Evolutionary conservation across 2,113 vertebrate species (phyloP).

Genomic region (Halcyon senegalensis): DNA sequence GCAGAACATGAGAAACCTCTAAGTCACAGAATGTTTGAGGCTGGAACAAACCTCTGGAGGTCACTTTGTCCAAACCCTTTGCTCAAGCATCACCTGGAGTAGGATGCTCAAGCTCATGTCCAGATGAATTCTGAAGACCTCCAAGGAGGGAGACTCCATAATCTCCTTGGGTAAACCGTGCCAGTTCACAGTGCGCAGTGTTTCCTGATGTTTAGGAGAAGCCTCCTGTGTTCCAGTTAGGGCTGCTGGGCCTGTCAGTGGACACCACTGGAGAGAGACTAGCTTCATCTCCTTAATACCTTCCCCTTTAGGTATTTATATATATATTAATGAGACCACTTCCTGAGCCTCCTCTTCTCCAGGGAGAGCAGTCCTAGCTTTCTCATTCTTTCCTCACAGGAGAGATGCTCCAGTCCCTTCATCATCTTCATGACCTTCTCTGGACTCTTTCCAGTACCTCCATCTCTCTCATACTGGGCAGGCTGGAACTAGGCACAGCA

Average conservation of each 20-base stretch:
- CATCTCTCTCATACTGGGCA: neutral
- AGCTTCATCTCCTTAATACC: neutral
- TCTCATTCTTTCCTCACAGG: neutral
- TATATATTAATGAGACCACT: neutral
- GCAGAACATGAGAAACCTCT: neutral
- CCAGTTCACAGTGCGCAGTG: neutral
- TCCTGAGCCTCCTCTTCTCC: neutral
- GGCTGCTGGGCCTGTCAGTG: neutral
- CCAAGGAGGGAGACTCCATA: neutral
- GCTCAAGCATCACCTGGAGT: neutral
- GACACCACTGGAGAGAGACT: neutral
- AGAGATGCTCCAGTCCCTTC: neutral
- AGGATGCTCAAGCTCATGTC: neutral
- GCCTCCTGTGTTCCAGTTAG: neutral
- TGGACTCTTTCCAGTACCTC: neutral
- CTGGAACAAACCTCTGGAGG: neutral
- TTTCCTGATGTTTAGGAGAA: neutral
- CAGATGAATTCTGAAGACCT: neutral
- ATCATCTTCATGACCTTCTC: neutral
- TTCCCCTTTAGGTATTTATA: neutral
- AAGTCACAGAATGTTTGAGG: neutral
- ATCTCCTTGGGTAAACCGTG: neutral
- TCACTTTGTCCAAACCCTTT: neutral
- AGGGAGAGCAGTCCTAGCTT: neutral
- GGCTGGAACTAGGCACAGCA: neutral